Evolutionary conservation across 1,140 invertebrate species (phyloP).

Genomic region (Orchestia grillus): DNA sequence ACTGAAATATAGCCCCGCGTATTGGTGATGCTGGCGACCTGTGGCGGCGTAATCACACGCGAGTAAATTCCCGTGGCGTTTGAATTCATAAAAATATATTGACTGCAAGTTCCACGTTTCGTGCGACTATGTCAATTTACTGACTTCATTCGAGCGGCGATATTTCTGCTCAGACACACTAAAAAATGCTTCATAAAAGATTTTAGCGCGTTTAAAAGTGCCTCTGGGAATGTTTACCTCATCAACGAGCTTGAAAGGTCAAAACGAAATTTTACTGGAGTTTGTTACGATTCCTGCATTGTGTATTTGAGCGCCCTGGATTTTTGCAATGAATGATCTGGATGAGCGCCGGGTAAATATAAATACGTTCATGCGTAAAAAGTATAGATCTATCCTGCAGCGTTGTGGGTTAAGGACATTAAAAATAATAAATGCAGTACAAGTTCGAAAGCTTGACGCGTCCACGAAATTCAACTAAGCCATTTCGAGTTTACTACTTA

Average conservation of each 20-base stretch:
- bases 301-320: neutral
- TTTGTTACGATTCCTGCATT: neutral
- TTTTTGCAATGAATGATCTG: neutral
- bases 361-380: neutral
- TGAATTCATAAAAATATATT: neutral
- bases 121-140: neutral
- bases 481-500: neutral
- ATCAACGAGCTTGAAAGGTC: neutral
- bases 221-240: neutral
- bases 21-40: neutral
- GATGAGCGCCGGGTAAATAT: neutral
- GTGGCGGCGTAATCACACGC: neutral
- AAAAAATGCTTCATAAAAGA: neutral
- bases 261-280: neutral
- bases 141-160: neutral
- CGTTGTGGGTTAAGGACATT: neutral
- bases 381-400: neutral
- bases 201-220: neutral
- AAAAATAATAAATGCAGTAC: neutral
- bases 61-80: neutral
- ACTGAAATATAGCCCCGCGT: neutral
- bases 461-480: neutral
- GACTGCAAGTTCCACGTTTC: neutral
- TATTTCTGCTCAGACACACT: neutral
- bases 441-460: neutral